Evolutionary conservation across 2,113 vertebrate species (phyloP), one percentile per base, ranked within the genome.

Genomic region (Leptocoma aspasia): DNA sequence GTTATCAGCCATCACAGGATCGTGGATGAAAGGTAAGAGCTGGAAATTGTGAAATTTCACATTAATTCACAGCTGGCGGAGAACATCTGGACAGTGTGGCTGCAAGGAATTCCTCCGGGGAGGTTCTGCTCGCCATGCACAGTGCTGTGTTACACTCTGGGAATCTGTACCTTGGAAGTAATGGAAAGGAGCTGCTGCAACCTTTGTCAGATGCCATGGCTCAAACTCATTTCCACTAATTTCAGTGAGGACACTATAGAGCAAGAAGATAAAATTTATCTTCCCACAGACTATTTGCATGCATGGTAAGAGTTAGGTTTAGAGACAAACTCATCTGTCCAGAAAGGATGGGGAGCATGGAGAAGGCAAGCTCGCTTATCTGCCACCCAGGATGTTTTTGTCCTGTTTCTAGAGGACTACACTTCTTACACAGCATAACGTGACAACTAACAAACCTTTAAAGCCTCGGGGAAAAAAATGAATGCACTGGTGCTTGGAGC

Each of bases 101-200:
- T 80, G 33, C 8, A 41, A 45, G 30, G 1, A 14, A 35, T 33
- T 89, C 72, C 15, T 83, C 6, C 0, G 0, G 33, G 42, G 21
- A 59, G 30, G 23, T 17, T 75, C 68, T 66, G 37, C 37, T 86
- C 4, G 1, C 57, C 3, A 0, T 39, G 76, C 2, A 2, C 42
- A 54, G 14, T 20, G 33, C 33, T 50, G 57, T 10, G 6, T 69
- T 70, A 65, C 1, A 0, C 11, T 15, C 50, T 22, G 37, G 31
- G 19, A 45, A 19, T 61, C 9, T 8, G 21, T 28, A 49, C 5
- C 5, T 16, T 4, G 4, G 50, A 49, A 76, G 9, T 2, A 12
- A 57, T 13, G 28, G 20, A 31, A 82, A 77, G 31, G 45, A 80
- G 18, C 10, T 54, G 59, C 68, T 83, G 39, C 37, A 73, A 27